A percentile compares a stretch with the other conserved stretches of the same genome.
phyloP scores from a whole-genome alignment of 2,888 invertebrate species.

The Hemicrepidius hirtus region DNA sequence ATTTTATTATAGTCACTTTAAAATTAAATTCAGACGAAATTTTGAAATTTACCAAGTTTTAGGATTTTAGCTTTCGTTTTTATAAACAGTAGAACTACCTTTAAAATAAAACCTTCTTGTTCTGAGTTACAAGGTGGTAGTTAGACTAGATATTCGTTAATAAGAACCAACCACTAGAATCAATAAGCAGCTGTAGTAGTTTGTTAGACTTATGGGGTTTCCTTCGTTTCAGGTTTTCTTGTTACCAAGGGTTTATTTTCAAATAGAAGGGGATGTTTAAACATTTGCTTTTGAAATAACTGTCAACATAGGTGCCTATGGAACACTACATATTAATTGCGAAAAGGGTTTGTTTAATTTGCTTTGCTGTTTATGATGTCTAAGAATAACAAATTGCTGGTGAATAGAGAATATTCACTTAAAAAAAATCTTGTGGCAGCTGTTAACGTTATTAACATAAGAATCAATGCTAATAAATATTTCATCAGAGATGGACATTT shows the following conservation, averaged over 20 bases:
- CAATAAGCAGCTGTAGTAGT: slow-evolving; percentile 20
- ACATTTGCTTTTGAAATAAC: too few relatives aligned
- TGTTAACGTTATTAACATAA: not conserved
- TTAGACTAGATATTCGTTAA: slow-evolving; percentile 36
- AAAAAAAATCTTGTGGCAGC: not conserved
- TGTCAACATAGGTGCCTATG: too few relatives aligned
- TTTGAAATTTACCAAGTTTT: too few relatives aligned
- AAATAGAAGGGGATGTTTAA: too few relatives aligned
- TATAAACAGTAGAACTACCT: slow-evolving; percentile 1
- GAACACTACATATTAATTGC: too few relatives aligned
- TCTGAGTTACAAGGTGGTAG: slow-evolving; percentile 13
- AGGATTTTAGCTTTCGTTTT: not conserved
- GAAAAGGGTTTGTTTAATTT: too few relatives aligned
- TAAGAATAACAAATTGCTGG: too few relatives aligned
- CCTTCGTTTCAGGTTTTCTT: not conserved
- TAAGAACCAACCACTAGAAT: slow-evolving; percentile 32
- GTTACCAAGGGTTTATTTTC: not conserved
- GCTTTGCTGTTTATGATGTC: too few relatives aligned
- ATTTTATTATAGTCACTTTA: too few relatives aligned
- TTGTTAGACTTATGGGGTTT: slow-evolving; percentile 9
- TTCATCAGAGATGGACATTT: slow-evolving; percentile 5
- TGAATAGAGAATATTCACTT: too few relatives aligned
- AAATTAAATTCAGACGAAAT: too few relatives aligned
- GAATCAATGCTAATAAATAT: slow-evolving; percentile 5
- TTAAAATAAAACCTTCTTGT: not conserved